A percentile compares a stretch with the other conserved stretches of the same genome.
phyloP scores from a whole-genome alignment of 2,888 invertebrate genomes.

The Apamea monoglypha region DNA sequence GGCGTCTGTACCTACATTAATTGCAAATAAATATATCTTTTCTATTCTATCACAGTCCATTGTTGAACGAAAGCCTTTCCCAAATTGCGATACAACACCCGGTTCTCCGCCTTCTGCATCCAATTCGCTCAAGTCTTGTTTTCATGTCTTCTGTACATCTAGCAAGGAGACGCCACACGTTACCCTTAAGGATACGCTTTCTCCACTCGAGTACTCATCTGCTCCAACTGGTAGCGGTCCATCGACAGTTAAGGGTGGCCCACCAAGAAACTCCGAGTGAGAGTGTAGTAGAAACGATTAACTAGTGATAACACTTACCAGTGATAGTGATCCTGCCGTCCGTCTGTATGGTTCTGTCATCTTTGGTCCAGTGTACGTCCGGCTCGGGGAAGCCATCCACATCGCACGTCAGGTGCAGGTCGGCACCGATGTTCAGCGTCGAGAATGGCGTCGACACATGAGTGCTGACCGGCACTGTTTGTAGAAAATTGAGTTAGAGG shows the following conservation, averaged over 20 bases:
- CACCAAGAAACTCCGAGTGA: background rate
- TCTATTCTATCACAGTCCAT: background rate
- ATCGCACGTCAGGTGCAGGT: conserved; percentile 93
- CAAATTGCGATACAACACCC: background rate
- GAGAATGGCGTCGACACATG: conserved; percentile 90
- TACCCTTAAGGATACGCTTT: no score
- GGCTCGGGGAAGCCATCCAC: conserved; percentile 95
- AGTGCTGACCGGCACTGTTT: conserved; percentile 92
- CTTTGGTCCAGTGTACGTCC: conserved; percentile 95
- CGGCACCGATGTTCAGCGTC: conserved; percentile 92
- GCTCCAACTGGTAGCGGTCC: background rate
- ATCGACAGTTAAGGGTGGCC: background rate
- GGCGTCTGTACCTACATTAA: no score
- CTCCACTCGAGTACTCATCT: background rate
- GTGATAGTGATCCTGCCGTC: conserved; percentile 92
- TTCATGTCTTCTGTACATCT: background rate
- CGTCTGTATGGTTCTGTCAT: conserved; percentile 90
- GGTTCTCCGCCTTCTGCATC: no score
- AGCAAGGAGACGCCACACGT: no score
- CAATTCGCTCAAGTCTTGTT: no score
- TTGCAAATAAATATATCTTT: background rate
- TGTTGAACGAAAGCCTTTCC: background rate
- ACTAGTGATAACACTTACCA: conserved; percentile 83
- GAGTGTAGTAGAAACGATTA: background rate
- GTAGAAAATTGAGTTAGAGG: conserved; percentile 10